Evolutionary conservation across 2,888 invertebrate species (phyloP), one percentile per base, ranked within the genome.

Genomic region (Clepsis dumicolana): DNA sequence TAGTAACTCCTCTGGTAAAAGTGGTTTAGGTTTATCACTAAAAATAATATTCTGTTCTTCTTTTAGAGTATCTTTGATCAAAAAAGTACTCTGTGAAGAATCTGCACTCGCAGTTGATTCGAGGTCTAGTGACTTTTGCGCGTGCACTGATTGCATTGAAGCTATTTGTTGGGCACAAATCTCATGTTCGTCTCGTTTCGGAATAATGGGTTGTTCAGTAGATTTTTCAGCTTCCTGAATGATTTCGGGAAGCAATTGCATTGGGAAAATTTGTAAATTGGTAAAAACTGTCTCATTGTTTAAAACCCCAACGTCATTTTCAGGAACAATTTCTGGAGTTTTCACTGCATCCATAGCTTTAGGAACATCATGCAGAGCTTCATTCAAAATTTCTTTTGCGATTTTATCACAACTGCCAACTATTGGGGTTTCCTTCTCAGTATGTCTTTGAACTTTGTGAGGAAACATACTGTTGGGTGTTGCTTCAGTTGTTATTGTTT

Each of bases 51-150:
- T 62, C 1, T 21, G 14, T 50, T 63, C 62, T 56, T 67, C 67
- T 50, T 50, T 67, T 57, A 67, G 27, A 3, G 50, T 63, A 35
- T 67, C 56, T 63, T 57, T 62, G 32, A 50, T 63, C 3, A 63
- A 56, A 67, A 57, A 63, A 50, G 67, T 67, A 67, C 62, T 56
- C 56, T 62, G 67, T 50, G 67, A 67, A 67, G 67, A 67, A 63
- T 67, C 62, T 16, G 62, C 56, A 54, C 67, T 67, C 2, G 67
- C 62, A 7, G 67, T 62, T n/a, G 62, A 67, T 56, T 67, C 67
- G n/a, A 32, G 53, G 21, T 65, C 65, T 21, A 67, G 29, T 24
- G 67, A 63, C 5, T 38, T 12, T 56, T 63, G 56, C 25, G 66
- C 61, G 16, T 54, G 14, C 16, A 61, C 44, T 5, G 60, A 41